Evolutionary conservation across 2,797 vertebrate species (phyloP), one percentile per base, ranked within the genome.

Genomic region (Leptoclinus maculatus): DNA sequence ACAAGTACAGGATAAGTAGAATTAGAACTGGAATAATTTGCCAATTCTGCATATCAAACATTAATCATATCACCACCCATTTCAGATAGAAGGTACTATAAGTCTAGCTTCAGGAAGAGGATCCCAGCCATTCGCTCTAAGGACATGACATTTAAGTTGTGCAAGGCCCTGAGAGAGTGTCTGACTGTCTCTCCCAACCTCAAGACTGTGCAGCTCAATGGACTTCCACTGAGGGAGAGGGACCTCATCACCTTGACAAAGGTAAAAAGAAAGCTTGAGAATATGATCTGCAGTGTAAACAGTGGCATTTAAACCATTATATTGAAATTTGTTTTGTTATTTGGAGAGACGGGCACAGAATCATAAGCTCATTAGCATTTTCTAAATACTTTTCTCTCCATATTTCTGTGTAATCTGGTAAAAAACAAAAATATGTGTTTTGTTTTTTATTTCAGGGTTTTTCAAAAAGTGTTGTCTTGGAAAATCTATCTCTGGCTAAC

Each of bases 201-300:
- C 39, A 97, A 94, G 94, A 96, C 91, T 64, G 91, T 99, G 70
- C 96, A 97, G 32, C 94, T 99, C 1, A 96, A 96, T 23, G 97
- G 97, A 47, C 93, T 99, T 76, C 94, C 95, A 38, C 92, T 99
- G 75, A 96, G 97, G 86, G 96, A 97, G 82, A 94, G 95, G 92
- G 98, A 99, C 85, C 95, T 99, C 79, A 92, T 92, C 27, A 67
- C 89, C 54, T 89, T 99, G 85, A 96, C 96, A 85, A 97, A 98
- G 96, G 98, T 98, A 8, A 17, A 10, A 57, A 16, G n/a, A n/a
- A 4, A 91, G 13, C 34, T 3, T 7, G 0, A 68, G 2, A 54
- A 9, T 66, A 19, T 23, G 4, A 58, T 45, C 64, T 68, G 1
- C n/a, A 69, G 0, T 39, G 7, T 14, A 29, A 59, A 51, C 21